Base-by-base conservation (phyloP, 2,888 invertebrate species). In the Nomada fucata region DNA sequence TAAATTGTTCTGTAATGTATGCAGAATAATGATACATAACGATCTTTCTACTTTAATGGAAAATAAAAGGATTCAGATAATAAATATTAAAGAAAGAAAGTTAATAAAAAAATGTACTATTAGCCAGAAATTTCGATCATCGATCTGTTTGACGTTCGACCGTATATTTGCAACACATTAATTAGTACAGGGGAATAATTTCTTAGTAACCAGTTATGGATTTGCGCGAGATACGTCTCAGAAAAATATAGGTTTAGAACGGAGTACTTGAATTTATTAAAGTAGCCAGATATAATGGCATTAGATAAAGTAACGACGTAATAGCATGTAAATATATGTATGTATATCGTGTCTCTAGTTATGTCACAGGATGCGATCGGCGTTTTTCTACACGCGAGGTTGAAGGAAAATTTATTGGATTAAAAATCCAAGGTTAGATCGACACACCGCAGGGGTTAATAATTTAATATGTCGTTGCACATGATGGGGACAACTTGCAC, bases 401-500 rank as follows among this genome's bases (percentile, higher is more conserved):
- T 70, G 47, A 18, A 80, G 65, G 76, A 65, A 76, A 86, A 76
- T 79, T 84, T 76, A 76, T 73, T 75, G 74, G 80, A 86, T 84
- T 78, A 84, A 79, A 59, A 71, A 52, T n/a, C 10, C 85, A 82
- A 82, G 73, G 86, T 60, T 52, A 69, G 23, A 69, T 76, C 55
- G 72, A 59, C 55, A 2, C 61, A 52, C 55, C 29, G 42, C 42
- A 23, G 50, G 9, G 55, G 23, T 63, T 67, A 73, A 71, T 70
- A 59, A 65, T 44, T 0, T 52, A 55, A 52, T 26, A 11, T 44
- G 18, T 78, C 7, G 26, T 42, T 7, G 23, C 9, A 5, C 44
- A 13, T 20, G 36, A n/a, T 5, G 15, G 13, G 23, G 15, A 52
- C 10, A 5, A 20, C 11, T 59, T 10, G 7, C 13, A n/a, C 20